Percentiles rank a stretch among this genome's conserved stretches.
These are phyloP conservation scores for Ivindomyrus marchei DNA, from an alignment of 2,113 vertebrate species.

Conservation along the genomic window DNA sequence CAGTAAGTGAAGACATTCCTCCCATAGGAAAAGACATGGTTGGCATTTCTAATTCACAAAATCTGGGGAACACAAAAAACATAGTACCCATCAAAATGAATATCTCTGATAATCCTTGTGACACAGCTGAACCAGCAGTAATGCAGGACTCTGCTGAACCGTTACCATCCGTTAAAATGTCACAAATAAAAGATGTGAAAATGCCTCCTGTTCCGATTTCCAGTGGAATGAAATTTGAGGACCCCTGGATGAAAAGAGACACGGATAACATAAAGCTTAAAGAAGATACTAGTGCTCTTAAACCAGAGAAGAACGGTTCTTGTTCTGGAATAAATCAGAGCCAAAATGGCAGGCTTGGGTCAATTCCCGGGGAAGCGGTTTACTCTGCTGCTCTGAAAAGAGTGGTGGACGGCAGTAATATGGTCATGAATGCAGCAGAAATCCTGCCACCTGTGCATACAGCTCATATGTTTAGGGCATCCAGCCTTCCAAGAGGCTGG, in stretches of 20 bases:
- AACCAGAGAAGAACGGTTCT: slow-evolving; percentile 42
- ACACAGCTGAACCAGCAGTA: slow-evolving; percentile 54
- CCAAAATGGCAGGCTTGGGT: slow-evolving; percentile 42
- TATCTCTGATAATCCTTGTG: slow-evolving; percentile 63
- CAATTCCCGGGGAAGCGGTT: slow-evolving; percentile 50
- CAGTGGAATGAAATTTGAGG: slow-evolving; percentile 59
- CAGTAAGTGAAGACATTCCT: slow-evolving; percentile 43
- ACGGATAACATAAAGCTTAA: neutral
- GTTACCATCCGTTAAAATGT: neutral
- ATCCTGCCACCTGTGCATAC: slow-evolving; percentile 53
- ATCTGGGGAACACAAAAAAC: slow-evolving; percentile 53
- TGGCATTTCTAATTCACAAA: slow-evolving; percentile 55
- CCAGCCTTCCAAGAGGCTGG: slow-evolving; percentile 65
- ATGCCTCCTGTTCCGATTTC: slow-evolving; percentile 37
- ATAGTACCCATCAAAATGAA: slow-evolving; percentile 70
- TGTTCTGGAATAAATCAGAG: slow-evolving; percentile 36
- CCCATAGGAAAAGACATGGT: slow-evolving; percentile 60
- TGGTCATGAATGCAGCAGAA: slow-evolving; percentile 35
- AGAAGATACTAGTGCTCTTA: neutral
- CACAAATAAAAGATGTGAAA: slow-evolving; percentile 32
- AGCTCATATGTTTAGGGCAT: slow-evolving; percentile 50
- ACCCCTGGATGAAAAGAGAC: slow-evolving; percentile 70
- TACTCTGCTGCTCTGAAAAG: slow-evolving; percentile 56
- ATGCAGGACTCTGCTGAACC: slow-evolving; percentile 35
- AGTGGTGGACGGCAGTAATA: slow-evolving; percentile 62